A percentile compares a stretch with the other conserved stretches of the same genome.
These are phyloP conservation scores for Lochmaea crataegi DNA, from an alignment of 2,888 invertebrate genomes.

Conservation along the genomic window DNA sequence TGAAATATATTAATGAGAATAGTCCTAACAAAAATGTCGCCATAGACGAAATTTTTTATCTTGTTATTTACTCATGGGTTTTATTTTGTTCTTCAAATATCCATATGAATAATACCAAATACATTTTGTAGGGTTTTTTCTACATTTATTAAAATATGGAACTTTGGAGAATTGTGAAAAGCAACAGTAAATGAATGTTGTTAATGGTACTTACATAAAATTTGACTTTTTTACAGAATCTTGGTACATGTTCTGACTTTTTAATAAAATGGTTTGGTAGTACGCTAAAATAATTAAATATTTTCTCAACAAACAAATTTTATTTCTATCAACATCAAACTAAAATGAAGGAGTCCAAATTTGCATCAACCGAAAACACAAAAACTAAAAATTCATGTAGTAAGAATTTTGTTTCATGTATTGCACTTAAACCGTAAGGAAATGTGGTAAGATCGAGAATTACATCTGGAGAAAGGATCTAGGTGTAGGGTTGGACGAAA, in stretches of 20 bases:
- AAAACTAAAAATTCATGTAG: background rate
- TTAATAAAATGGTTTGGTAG: conserved; percentile 46
- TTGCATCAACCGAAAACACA: conserved; percentile 44
- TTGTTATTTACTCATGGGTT: background rate
- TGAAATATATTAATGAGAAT: background rate
- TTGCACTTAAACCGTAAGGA: background rate
- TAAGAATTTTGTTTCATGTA: background rate
- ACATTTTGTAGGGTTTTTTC: too few species aligned
- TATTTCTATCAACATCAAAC: conserved; percentile 23
- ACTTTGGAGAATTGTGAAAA: background rate
- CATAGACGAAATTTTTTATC: background rate
- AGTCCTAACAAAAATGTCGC: too few species aligned
- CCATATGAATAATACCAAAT: background rate
- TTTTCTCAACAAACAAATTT: conserved; percentile 21
- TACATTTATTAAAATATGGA: background rate
- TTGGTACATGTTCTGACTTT: conserved; percentile 46
- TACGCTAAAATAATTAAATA: conserved; percentile 46
- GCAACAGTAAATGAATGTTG: background rate
- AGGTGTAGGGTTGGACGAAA: conserved; percentile 1
- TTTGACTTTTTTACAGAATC: conserved; percentile 43
- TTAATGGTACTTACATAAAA: conserved; percentile 44
- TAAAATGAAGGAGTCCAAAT: conserved; percentile 48
- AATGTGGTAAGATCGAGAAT: conserved; percentile 9
- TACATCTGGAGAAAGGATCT: conserved; percentile 40
- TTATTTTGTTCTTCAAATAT: background rate